Evolutionary conservation across 1,140 invertebrate species (phyloP).

Genomic region (Ips typographus): DNA sequence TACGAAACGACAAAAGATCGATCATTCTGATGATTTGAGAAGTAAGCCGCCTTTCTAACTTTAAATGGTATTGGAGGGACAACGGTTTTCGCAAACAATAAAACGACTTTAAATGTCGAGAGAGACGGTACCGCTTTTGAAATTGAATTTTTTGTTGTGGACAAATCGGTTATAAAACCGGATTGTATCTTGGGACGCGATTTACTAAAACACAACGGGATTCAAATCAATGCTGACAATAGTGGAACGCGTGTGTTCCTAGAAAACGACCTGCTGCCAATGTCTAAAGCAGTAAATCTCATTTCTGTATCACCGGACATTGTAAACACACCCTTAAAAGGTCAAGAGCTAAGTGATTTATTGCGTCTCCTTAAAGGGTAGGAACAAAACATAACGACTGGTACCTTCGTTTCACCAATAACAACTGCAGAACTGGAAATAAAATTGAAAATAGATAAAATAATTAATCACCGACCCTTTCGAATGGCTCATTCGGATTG

Average conservation of each 20-base stretch:
- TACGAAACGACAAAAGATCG: slow-evolving; percentile 1
- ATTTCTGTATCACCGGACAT: neutral
- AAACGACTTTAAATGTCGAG: slow-evolving; percentile 1
- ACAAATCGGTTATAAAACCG: slow-evolving; percentile 7
- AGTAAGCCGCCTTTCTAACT: slow-evolving; percentile 7
- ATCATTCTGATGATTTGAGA: slow-evolving; percentile 7
- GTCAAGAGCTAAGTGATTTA: neutral
- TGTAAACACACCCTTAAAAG: slow-evolving; percentile 5
- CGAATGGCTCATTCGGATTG: slow-evolving; percentile 17
- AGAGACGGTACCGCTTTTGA: slow-evolving; percentile 3
- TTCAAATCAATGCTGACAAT: slow-evolving; percentile 8
- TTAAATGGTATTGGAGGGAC: slow-evolving; percentile 9
- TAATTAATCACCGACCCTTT: slow-evolving; percentile 23
- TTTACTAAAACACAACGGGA: slow-evolving; percentile 2
- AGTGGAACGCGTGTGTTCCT: neutral
- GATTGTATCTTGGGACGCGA: slow-evolving; percentile 10
- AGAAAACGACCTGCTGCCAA: neutral
- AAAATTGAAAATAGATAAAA: too few species aligned
- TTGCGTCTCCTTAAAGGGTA: neutral
- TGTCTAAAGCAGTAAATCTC: neutral
- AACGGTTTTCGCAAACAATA: neutral
- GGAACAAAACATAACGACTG: too few species aligned
- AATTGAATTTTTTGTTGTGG: neutral
- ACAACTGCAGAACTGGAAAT: too few species aligned
- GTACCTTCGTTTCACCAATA: too few species aligned